Percentiles rank a stretch among this genome's conserved stretches.
phyloP scores from a whole-genome alignment of 2,888 invertebrate species.

The Thymelicus sylvestris region DNA sequence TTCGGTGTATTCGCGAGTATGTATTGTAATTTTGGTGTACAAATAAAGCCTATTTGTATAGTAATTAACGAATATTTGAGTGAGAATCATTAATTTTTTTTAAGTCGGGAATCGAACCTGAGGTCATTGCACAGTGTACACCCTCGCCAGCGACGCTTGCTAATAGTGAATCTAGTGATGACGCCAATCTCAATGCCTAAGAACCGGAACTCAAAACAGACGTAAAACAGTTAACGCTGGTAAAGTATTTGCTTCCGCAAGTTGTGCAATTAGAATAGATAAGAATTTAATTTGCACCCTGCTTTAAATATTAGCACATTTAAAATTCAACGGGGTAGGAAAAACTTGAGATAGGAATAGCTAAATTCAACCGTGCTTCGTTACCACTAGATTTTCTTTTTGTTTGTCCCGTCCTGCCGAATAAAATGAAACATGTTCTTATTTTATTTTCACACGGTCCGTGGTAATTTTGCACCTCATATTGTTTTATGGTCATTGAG shows the following conservation, averaged over 20 bases:
- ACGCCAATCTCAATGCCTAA: neutral
- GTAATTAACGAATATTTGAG: too few species aligned
- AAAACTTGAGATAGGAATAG: constrained; percentile 12
- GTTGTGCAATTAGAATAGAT: constrained; percentile 29
- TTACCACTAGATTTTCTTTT: constrained; percentile 9
- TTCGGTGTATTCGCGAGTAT: too few species aligned
- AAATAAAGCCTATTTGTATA: too few species aligned
- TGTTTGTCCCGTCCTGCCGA: neutral
- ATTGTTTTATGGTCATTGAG: constrained; percentile 6
- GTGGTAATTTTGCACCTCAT: constrained; percentile 4
- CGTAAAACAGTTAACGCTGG: neutral
- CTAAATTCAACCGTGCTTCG: constrained; percentile 13
- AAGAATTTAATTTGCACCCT: constrained; percentile 30
- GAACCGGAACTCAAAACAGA: constrained; percentile 2
- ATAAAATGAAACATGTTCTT: constrained; percentile 1
- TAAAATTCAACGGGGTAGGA: constrained; percentile 20
- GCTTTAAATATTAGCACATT: constrained; percentile 28
- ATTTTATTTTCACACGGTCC: constrained; percentile 1
- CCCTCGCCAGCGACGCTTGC: too few species aligned
- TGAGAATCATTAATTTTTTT: too few species aligned
- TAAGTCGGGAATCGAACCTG: too few species aligned
- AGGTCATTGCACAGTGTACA: too few species aligned
- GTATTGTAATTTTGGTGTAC: too few species aligned
- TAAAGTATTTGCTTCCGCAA: constrained; percentile 18
- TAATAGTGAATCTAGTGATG: too few species aligned